Evolutionary conservation across 2,113 vertebrate species (phyloP).

Genomic region (Bagarius yarrelli): DNA sequence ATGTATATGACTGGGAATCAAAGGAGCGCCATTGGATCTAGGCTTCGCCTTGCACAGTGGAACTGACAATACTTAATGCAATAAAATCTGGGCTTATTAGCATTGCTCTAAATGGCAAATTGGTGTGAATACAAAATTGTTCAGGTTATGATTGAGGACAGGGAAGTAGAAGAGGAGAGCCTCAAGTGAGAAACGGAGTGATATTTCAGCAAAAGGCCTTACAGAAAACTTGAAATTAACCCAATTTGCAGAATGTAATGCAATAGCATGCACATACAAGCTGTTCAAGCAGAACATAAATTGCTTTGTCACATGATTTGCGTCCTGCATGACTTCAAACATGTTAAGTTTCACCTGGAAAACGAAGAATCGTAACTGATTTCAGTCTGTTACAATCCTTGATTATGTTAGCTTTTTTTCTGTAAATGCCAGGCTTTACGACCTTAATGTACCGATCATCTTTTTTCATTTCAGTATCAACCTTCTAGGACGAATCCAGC

Average conservation of each 20-base stretch:
- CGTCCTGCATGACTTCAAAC: neutral
- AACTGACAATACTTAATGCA: slow-evolving; percentile 71
- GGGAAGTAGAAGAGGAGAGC: slow-evolving; percentile 37
- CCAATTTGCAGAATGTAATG: slow-evolving; percentile 23
- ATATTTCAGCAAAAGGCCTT: slow-evolving; percentile 40
- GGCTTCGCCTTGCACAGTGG: slow-evolving; percentile 63
- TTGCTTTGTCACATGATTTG: slow-evolving; percentile 21
- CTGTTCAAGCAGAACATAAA: slow-evolving; percentile 27
- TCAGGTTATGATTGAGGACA: slow-evolving; percentile 62
- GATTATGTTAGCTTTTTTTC: neutral
- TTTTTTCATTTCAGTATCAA: slow-evolving; percentile 14
- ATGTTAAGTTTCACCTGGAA: slow-evolving; percentile 2
- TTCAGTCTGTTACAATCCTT: slow-evolving; percentile 1
- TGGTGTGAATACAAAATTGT: slow-evolving; percentile 72
- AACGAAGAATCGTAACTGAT: neutral
- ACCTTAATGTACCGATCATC: neutral
- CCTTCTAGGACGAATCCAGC: neutral
- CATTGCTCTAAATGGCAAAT: slow-evolving; percentile 71
- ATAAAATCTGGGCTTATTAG: slow-evolving; percentile 74
- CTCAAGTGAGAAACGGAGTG: slow-evolving; percentile 40
- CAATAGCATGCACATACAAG: slow-evolving; percentile 7
- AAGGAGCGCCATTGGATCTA: slow-evolving; percentile 56
- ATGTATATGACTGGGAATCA: slow-evolving; percentile 74
- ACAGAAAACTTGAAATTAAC: slow-evolving; percentile 29
- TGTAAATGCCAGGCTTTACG: neutral